phyloP scores from a whole-genome alignment of 2,888 invertebrate species.

The Drepana falcataria region DNA sequence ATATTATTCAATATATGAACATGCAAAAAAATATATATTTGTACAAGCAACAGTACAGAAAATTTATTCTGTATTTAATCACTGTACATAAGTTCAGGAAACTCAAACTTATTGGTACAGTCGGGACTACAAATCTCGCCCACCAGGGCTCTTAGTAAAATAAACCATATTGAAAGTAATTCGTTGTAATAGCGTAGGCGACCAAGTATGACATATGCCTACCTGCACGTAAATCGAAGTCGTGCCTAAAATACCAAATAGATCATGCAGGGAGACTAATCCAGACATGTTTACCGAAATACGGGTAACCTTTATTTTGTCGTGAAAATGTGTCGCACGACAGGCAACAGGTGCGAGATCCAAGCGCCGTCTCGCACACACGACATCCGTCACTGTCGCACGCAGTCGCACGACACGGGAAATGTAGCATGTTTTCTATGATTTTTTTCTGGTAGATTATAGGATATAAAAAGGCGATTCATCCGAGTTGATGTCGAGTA shows the following conservation, averaged over 20 bases:
- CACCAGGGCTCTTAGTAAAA: too few relatives aligned
- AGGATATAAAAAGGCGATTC: background rate
- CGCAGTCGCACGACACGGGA: slow-evolving; percentile 30
- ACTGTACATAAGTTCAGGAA: too few relatives aligned
- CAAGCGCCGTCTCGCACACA: slow-evolving; percentile 38
- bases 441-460: background rate
- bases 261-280: slow-evolving; percentile 10
- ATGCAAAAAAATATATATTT: too few relatives aligned
- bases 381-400: slow-evolving; percentile 47
- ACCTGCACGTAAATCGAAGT: background rate
- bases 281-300: slow-evolving; percentile 30
- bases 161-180: too few relatives aligned
- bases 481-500: background rate
- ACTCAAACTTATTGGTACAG: too few relatives aligned
- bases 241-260: background rate
- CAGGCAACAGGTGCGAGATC: slow-evolving; percentile 21
- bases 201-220: too few relatives aligned
- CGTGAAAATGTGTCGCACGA: slow-evolving; percentile 22
- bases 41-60: too few relatives aligned
- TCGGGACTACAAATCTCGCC: too few relatives aligned
- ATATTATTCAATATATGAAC: too few relatives aligned
- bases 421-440: slow-evolving; percentile 13
- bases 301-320: slow-evolving; percentile 26
- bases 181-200: too few relatives aligned
- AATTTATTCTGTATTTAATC: too few relatives aligned